Percentiles rank a stretch among this genome's conserved stretches.
These are phyloP conservation scores for Ataeniobius toweri DNA, from an alignment of 2,797 vertebrate species.

Conservation along the genomic window DNA sequence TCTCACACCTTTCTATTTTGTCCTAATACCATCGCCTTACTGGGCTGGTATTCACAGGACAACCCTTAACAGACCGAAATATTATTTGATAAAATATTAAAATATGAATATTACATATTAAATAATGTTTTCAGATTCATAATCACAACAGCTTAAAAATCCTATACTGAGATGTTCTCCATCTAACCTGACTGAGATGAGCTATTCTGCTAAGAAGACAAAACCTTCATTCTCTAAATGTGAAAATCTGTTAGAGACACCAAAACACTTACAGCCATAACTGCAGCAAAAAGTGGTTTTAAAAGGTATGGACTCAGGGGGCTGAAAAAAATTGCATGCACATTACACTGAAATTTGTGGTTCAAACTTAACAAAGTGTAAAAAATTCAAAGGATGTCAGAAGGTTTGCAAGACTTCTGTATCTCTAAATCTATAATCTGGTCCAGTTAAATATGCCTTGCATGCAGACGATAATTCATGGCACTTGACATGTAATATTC, in stretches of 20 bases:
- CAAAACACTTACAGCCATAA: too few relatives aligned
- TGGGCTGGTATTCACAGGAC: too few relatives aligned
- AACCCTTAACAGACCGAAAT: too few relatives aligned
- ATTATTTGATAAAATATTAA: too few relatives aligned
- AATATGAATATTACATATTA: too few relatives aligned
- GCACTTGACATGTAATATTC: neutral
- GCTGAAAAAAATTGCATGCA: neutral
- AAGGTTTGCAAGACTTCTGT: neutral
- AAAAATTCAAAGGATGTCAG: neutral
- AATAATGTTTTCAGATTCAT: too few relatives aligned
- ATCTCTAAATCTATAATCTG: neutral
- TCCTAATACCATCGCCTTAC: too few relatives aligned
- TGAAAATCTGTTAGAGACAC: too few relatives aligned
- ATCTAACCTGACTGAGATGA: neutral
- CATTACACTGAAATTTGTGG: neutral
- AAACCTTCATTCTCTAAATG: neutral
- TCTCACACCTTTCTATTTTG: too few relatives aligned
- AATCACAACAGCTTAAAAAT: neutral
- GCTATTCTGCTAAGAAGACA: too few relatives aligned
- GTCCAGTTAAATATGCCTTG: neutral
- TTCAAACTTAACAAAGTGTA: neutral
- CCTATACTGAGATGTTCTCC: neutral
- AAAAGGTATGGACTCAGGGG: too few relatives aligned
- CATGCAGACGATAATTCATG: neutral
- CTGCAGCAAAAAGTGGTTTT: too few relatives aligned